Evolutionary conservation across 2,797 vertebrate genomes (phyloP).

Genomic region (Sebastes flavidus): DNA sequence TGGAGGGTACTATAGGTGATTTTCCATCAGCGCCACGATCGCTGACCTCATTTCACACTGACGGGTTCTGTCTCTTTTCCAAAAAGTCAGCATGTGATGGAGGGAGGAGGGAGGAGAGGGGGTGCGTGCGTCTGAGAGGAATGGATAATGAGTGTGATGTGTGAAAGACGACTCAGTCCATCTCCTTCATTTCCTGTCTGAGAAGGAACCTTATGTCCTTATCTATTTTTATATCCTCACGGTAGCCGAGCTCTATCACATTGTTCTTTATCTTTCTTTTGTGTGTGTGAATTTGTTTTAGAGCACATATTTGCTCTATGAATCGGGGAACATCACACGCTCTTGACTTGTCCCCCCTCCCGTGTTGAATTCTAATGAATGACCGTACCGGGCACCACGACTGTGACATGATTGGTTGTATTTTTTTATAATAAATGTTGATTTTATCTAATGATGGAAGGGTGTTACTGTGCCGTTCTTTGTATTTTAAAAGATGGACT

Average conservation of each 20-base stretch:
- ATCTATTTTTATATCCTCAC: slow-evolving; percentile 69
- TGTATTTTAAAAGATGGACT: not conserved
- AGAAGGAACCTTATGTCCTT: slow-evolving; percentile 67
- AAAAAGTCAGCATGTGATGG: slow-evolving; percentile 55
- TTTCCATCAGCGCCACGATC: slow-evolving; percentile 56
- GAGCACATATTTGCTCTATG: slow-evolving; percentile 1
- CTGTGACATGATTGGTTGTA: slow-evolving; percentile 39
- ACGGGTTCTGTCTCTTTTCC: slow-evolving; percentile 51
- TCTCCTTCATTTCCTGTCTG: slow-evolving; percentile 75
- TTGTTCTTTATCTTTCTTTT: slow-evolving; percentile 40
- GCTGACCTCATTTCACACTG: slow-evolving; percentile 76
- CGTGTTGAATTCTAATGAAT: slow-evolving; percentile 26
- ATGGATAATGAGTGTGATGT: slow-evolving; percentile 64
- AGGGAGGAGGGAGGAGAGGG: slow-evolving; percentile 4
- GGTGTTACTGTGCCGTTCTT: not conserved
- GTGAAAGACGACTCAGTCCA: slow-evolving; percentile 67
- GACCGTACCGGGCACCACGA: slow-evolving; percentile 1
- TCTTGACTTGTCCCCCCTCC: not conserved
- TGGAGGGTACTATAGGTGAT: slow-evolving; percentile 58
- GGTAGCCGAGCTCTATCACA: slow-evolving; percentile 40
- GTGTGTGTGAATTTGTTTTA: not conserved
- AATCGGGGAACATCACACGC: slow-evolving; percentile 12
- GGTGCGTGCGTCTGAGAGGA: slow-evolving; percentile 42
- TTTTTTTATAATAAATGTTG: slow-evolving; percentile 75
- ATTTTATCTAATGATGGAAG: slow-evolving; percentile 38